Conservation (phyloP, 1,140 invertebrate species). For the Aphis gossypii region DNA sequence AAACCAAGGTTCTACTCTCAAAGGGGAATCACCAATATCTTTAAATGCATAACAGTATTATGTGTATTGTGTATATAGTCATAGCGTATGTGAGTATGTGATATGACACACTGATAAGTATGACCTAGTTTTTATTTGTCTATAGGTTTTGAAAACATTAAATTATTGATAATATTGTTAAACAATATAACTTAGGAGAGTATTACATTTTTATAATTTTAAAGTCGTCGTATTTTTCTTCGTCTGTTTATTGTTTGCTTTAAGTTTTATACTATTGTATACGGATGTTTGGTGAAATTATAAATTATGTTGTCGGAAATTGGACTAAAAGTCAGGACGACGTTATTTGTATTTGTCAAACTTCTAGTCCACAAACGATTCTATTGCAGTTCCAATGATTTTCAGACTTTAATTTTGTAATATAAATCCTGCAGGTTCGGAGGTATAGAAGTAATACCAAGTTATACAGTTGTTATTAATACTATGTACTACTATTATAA, state of each 20-base stretch:
- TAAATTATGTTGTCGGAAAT: neutral
- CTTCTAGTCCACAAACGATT: neutral
- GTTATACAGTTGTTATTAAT: neutral
- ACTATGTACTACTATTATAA: too few relatives aligned
- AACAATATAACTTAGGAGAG: neutral
- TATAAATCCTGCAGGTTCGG: neutral
- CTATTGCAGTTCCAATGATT: neutral
- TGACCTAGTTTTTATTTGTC: neutral
- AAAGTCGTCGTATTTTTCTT: neutral
- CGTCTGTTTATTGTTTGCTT: neutral
- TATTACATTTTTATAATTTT: conserved; percentile 7
- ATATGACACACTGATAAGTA: neutral
- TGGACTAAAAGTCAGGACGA: neutral
- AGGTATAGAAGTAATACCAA: neutral
- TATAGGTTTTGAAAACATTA: neutral
- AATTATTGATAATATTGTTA: neutral
- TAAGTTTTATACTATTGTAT: neutral
- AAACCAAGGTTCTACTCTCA: neutral
- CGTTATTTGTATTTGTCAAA: neutral
- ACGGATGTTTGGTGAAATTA: neutral
- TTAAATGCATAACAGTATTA: neutral
- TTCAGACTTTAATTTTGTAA: neutral
- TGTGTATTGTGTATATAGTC: neutral
- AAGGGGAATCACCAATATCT: neutral
- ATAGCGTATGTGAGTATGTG: too few relatives aligned